Base-by-base conservation (phyloP, 2,888 invertebrate genomes). In the Osedax fenrisi region DNA sequence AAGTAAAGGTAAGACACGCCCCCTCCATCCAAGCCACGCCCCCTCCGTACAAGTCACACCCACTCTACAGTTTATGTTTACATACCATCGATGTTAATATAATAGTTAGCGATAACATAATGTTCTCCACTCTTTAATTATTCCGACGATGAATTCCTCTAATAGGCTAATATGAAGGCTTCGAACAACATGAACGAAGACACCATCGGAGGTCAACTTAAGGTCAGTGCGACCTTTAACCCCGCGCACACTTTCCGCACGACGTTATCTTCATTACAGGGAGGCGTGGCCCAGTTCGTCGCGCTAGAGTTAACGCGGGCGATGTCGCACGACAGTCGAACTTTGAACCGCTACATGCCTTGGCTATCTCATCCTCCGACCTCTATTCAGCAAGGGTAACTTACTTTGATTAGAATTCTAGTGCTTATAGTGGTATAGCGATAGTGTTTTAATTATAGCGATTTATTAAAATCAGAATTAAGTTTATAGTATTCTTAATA, bases 121-220 rank as follows among this genome's bases (percentile, higher is more conserved):
- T n/a, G n/a, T n/a, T n/a, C n/a, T n/a, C n/a, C n/a, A n/a, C n/a
- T n/a, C n/a, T n/a, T n/a, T n/a, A n/a, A n/a, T n/a, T n/a, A n/a
- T n/a, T n/a, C n/a, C n/a, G n/a, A n/a, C n/a, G n/a, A n/a, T n/a
- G n/a, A n/a, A n/a, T n/a, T n/a, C n/a, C n/a, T n/a, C n/a, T n/a
- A n/a, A n/a, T n/a, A 90, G 89, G 90, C 89, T 80, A 90, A 89
- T 81, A 88, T 88, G 81, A 90, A 90, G 84, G 81, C 81, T 1
- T 78, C 79, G 56, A 80, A 78, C 74, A 82, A 82, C 74, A 77
- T 83, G 76, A 83, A 94, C 83, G 95, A 96, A 84, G 96, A 97
- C 84, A 95, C 96, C 0, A 86, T 99, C 26, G 97, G 97, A 0
- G 95, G 95, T 0, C 91, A 94, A 71, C 88, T 99, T 73, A 98